Evolutionary conservation across 2,888 invertebrate genomes (phyloP), one percentile per base, ranked within the genome.

Genomic region (Oxycera nigricornis): DNA sequence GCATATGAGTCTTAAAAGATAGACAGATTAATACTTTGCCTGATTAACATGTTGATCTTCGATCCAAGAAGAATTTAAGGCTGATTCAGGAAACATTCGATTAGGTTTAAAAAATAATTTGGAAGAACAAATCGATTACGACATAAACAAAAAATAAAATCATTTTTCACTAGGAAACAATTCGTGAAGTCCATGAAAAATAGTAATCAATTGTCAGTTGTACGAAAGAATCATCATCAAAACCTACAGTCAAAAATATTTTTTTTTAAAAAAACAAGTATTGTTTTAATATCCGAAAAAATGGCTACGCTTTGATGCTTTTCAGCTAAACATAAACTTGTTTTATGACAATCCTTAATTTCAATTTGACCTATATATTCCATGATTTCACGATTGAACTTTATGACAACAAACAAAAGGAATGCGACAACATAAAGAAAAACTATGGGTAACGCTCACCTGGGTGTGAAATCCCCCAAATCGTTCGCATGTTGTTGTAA

Each of bases 361-460:
- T n/a, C 59, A 26, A 28, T 59, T 28, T 24, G 59, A 59, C 59
- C 59, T 26, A 59, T 24, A 28, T 59, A 28, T 17, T 30, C 46
- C 11, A 46, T 46, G 46, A 59, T 59, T 28, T 26, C 28, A 28
- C 28, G n/a, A 59, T 14, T 24, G 28, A 59, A 59, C 28, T 59
- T 59, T 59, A 59, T 30, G 59, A 59, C 28, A 28, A 2, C 17
- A 59, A 24, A 30, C 14, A 11, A 24, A 24, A 59, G 3, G n/a
- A 46, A 14, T n/a, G 2, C 46, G 6, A 46, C 11, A 46, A 46
- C 46, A 17, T 46, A 46, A 46, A n/a, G n/a, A n/a, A n/a, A 59
- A 59, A 59, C 59, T 2, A 26, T 30, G 28, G n/a, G 11, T 59
- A 59, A 59, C 20, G n/a, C 20, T 59, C 59, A 59, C 59, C 59